phyloP scores from a whole-genome alignment of 1,140 invertebrate species.

The Oncopeltus fasciatus region DNA sequence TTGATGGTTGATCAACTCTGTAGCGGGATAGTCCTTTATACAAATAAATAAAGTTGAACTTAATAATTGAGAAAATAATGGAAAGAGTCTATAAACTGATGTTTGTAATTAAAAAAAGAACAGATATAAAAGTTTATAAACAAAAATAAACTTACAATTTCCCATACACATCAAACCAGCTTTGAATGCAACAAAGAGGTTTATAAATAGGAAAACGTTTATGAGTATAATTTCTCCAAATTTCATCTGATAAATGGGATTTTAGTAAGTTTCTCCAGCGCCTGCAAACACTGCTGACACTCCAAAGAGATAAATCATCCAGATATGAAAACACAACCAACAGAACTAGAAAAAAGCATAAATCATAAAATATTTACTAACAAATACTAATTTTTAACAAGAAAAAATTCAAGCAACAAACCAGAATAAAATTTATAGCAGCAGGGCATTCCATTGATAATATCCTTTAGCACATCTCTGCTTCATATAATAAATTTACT shows the following conservation, averaged over 20 bases:
- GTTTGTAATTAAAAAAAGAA: background rate
- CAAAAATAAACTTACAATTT: slow-evolving; percentile 27
- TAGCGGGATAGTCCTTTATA: too few relatives aligned
- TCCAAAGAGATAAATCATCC: slow-evolving; percentile 81
- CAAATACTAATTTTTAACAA: too few relatives aligned
- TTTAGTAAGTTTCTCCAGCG: slow-evolving; percentile 68
- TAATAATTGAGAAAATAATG: too few relatives aligned
- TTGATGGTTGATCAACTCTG: too few relatives aligned
- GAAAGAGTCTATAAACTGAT: too few relatives aligned
- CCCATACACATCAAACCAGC: slow-evolving; percentile 62
- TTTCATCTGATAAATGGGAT: slow-evolving; percentile 52
- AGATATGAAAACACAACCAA: slow-evolving; percentile 75
- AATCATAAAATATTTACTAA: slow-evolving; percentile 30
- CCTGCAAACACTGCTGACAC: slow-evolving; percentile 68
- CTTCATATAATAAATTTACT: too few relatives aligned
- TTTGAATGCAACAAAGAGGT: slow-evolving; percentile 48
- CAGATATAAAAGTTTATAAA: slow-evolving; percentile 20
- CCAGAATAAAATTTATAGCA: too few relatives aligned
- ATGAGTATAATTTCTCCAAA: slow-evolving; percentile 61
- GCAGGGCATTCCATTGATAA: too few relatives aligned
- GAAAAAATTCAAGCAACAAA: too few relatives aligned
- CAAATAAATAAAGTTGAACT: too few relatives aligned
- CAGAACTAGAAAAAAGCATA: slow-evolving; percentile 43
- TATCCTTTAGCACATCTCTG: too few relatives aligned
- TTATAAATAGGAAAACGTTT: slow-evolving; percentile 70